A percentile compares a stretch with the other conserved stretches of the same genome.
phyloP scores from a whole-genome alignment of 2,797 vertebrate genomes.

The Silurus aristotelis region DNA sequence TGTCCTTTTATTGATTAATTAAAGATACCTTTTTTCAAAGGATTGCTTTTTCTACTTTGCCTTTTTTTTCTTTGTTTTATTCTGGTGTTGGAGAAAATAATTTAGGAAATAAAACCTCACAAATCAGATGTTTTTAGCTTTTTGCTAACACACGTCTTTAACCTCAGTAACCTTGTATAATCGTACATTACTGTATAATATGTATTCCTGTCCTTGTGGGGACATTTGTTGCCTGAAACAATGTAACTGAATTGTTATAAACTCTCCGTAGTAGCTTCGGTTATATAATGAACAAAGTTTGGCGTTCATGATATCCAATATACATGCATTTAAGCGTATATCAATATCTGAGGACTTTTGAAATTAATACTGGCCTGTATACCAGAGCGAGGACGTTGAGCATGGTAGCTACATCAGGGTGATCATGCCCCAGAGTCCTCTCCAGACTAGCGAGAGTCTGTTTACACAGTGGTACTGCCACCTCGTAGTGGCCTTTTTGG shows the following conservation, averaged over 20 bases:
- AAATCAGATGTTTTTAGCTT: too few relatives aligned
- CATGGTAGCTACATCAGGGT: conserved; percentile 87
- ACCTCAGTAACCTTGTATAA: too few relatives aligned
- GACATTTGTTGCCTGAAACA: neutral
- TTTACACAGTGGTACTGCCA: conserved; percentile 85
- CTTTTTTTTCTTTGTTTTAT: too few relatives aligned
- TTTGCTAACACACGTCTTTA: too few relatives aligned
- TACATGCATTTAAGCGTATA: too few relatives aligned
- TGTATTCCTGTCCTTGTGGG: neutral
- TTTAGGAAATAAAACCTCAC: too few relatives aligned
- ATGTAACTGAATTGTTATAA: neutral
- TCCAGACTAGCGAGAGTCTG: conserved; percentile 85
- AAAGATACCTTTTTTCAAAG: too few relatives aligned
- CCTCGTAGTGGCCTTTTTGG: conserved; percentile 86
- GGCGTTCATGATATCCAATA: neutral
- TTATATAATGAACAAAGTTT: neutral
- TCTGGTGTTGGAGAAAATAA: too few relatives aligned
- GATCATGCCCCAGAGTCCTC: conserved; percentile 83
- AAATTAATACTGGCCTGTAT: conserved; percentile 61
- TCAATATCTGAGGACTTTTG: too few relatives aligned
- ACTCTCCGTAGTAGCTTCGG: neutral
- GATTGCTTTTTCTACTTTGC: too few relatives aligned
- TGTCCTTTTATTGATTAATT: too few relatives aligned
- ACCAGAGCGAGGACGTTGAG: conserved; percentile 85
- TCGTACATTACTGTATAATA: too few relatives aligned